A percentile compares a stretch with the other conserved stretches of the same genome.
Conservation (phyloP, 1,140 invertebrate genomes). For the Berghia stephanieae region DNA sequence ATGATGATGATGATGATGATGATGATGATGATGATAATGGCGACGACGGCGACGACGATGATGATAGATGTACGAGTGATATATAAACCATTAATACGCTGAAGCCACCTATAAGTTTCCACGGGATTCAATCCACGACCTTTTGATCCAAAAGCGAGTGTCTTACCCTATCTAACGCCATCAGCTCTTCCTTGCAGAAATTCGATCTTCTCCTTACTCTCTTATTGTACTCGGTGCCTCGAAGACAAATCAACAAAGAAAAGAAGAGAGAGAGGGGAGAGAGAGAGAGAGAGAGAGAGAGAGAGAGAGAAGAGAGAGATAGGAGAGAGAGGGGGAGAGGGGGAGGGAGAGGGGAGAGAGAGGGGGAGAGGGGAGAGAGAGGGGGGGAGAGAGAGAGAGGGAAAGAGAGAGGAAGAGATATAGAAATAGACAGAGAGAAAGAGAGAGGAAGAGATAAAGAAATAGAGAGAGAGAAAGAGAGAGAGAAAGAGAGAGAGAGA, state of each 20-base stretch:
- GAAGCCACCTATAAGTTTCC: background rate
- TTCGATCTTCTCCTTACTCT: too few species aligned
- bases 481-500: slow-evolving; percentile 13
- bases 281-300: background rate
- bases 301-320: too few species aligned
- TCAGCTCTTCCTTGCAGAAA: too few species aligned
- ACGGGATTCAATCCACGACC: background rate
- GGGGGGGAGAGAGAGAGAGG: background rate
- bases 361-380: background rate
- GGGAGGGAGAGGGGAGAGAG: background rate
- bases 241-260: background rate
- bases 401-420: background rate
- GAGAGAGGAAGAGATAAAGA: too few species aligned
- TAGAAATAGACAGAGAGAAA: too few species aligned
- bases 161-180: background rate
- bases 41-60: background rate
- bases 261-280: background rate
- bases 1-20: slow-evolving; percentile 2
- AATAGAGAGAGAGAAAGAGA: background rate
- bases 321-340: background rate
- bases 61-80: background rate
- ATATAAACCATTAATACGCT: background rate
- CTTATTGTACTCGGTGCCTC: too few species aligned
- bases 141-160: too few species aligned
- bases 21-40: too few species aligned